Conservation (phyloP, 2,888 invertebrate species). For the Bembecia ichneumoniformis region DNA sequence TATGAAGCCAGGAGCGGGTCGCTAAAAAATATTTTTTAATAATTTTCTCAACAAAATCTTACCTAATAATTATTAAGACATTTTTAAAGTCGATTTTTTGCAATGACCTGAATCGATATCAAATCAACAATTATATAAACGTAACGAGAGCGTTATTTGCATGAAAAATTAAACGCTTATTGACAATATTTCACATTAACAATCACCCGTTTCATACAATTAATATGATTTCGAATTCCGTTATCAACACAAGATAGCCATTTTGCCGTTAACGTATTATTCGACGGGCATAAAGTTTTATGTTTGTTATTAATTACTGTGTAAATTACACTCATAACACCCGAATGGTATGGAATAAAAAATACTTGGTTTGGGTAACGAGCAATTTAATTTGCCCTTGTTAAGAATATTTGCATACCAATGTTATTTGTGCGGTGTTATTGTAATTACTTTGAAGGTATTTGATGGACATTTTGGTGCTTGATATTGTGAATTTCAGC, state of each 20-base stretch:
- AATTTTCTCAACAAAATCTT: too few relatives aligned
- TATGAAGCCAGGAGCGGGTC: too few relatives aligned
- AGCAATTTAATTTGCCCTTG: not conserved
- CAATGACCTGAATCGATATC: too few relatives aligned
- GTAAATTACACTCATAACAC: not conserved
- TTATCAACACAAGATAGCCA: not conserved
- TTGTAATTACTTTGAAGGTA: too few relatives aligned
- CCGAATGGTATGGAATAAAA: not conserved
- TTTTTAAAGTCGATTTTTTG: too few relatives aligned
- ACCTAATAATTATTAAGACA: too few relatives aligned
- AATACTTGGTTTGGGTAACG: not conserved
- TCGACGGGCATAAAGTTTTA: not conserved
- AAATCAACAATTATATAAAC: not conserved
- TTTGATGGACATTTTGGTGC: too few relatives aligned
- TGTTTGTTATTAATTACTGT: not conserved
- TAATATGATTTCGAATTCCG: not conserved
- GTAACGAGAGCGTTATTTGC: conserved; percentile 5
- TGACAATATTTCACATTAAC: not conserved
- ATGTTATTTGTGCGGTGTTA: too few relatives aligned
- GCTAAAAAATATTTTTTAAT: too few relatives aligned
- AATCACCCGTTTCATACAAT: not conserved
- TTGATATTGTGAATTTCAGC: too few relatives aligned
- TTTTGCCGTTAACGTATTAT: not conserved
- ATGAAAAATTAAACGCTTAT: conserved; percentile 8
- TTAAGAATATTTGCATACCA: not conserved